Percentiles rank a stretch among this genome's conserved stretches.
phyloP scores from a whole-genome alignment of 2,113 vertebrate species.

The Sceloporus undulatus region DNA sequence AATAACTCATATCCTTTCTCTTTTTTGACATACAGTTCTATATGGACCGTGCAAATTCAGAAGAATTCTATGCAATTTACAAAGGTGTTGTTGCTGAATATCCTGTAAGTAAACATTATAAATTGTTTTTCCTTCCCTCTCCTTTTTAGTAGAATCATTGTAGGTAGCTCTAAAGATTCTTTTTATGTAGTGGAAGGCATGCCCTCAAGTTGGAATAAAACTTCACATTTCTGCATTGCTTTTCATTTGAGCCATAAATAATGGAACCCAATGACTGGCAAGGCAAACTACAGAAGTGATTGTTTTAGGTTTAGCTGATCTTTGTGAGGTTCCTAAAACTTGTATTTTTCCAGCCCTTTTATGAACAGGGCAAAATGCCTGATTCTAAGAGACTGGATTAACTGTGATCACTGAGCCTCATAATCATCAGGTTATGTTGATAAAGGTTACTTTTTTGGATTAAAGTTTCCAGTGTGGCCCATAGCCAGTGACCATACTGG shows the following conservation, averaged over 20 bases:
- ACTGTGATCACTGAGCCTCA: background rate
- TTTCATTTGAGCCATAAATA: background rate
- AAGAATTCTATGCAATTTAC: slow-evolving; percentile 96
- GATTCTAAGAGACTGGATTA: background rate
- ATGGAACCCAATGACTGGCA: background rate
- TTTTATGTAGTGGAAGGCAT: too few species aligned
- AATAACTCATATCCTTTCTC: slow-evolving; percentile 26
- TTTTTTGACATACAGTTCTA: slow-evolving; percentile 82
- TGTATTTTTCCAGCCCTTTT: background rate
- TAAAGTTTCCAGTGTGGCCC: too few species aligned
- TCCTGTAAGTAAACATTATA: slow-evolving; percentile 83
- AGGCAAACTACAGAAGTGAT: background rate
- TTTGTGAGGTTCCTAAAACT: background rate
- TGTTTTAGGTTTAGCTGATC: background rate
- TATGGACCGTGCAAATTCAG: slow-evolving; percentile 89
- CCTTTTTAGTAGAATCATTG: too few species aligned
- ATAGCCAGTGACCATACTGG: too few species aligned
- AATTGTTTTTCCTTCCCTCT: background rate
- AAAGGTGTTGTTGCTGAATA: slow-evolving; percentile 92
- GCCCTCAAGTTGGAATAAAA: background rate
- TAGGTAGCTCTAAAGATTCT: too few species aligned
- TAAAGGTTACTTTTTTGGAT: too few species aligned
- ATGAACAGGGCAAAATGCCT: background rate
- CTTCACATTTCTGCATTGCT: background rate
- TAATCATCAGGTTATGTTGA: background rate